These are phyloP conservation scores for Equus quagga DNA, from an alignment of 2,113 vertebrate species.

Conservation along the genomic window DNA sequence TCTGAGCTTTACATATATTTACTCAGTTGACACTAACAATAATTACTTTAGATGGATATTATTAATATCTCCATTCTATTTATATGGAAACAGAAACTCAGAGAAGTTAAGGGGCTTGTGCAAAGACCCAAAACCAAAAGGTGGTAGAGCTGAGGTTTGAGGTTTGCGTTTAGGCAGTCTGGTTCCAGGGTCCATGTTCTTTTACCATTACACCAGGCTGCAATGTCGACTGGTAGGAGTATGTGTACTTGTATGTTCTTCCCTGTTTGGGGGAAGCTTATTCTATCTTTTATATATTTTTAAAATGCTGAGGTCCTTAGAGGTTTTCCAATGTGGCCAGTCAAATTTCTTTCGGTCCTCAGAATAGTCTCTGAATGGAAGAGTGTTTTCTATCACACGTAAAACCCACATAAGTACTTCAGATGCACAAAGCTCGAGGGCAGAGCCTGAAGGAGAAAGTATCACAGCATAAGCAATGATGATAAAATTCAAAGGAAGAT, in stretches of 20 bases:
- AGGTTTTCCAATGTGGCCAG: slow-evolving; percentile 7
- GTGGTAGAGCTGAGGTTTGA: neutral
- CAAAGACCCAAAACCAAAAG: neutral
- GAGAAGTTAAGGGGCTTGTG: neutral
- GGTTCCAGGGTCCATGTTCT: neutral
- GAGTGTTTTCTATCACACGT: neutral
- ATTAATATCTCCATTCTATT: neutral
- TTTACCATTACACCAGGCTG: neutral
- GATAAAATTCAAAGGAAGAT: slow-evolving; percentile 48
- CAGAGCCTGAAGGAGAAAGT: slow-evolving; percentile 31
- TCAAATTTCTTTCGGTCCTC: neutral
- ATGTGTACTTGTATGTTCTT: neutral
- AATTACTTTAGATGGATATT: neutral
- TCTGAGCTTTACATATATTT: neutral
- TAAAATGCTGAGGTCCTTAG: slow-evolving; percentile 26
- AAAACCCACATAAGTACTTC: neutral
- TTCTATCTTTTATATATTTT: slow-evolving; percentile 36
- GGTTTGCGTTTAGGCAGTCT: neutral
- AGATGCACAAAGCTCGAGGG: neutral
- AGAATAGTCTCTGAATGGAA: slow-evolving; percentile 23
- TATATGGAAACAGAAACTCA: neutral
- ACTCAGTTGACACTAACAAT: neutral
- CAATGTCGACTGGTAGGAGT: neutral
- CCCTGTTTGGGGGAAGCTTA: slow-evolving; percentile 18
- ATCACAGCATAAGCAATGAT: neutral